Conservation (phyloP, 2,113 vertebrate genomes). For the Dinomys branickii region DNA sequence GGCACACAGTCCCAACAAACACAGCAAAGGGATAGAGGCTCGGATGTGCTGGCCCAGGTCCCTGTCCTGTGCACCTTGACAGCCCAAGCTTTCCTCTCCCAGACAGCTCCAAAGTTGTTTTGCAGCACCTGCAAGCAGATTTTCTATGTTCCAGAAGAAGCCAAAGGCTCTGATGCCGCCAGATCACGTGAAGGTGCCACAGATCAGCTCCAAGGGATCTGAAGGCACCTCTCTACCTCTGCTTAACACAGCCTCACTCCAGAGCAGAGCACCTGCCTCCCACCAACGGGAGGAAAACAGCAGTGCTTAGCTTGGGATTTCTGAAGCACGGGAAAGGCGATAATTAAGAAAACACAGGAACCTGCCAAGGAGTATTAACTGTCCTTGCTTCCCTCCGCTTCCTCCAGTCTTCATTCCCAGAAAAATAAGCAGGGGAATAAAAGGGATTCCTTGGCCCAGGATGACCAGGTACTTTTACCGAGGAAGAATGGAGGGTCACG, state of each 20-base stretch:
- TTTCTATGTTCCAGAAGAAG: not conserved
- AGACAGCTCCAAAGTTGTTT: not conserved
- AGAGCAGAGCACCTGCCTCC: not conserved
- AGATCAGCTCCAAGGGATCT: not conserved
- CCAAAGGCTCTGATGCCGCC: not conserved
- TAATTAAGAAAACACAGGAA: constrained; percentile 13
- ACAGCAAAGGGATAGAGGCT: not conserved
- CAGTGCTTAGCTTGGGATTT: not conserved
- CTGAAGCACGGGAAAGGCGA: constrained; percentile 40
- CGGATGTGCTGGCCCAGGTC: not conserved
- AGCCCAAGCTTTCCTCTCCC: not conserved
- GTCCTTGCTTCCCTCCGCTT: not conserved
- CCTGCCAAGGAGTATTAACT: not conserved
- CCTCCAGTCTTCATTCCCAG: not conserved
- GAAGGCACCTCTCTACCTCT: too few relatives aligned
- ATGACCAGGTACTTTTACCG: constrained; percentile 38
- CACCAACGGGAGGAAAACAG: not conserved
- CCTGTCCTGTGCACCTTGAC: not conserved
- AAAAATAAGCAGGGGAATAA: not conserved
- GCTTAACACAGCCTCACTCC: not conserved
- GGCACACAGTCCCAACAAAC: not conserved
- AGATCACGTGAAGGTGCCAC: not conserved
- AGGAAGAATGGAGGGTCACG: constrained; percentile 44
- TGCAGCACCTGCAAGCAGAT: constrained; percentile 7
- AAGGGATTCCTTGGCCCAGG: not conserved